These are phyloP conservation scores for Apostichopus japonicus DNA, from an alignment of 35 echinoderm and acorn worm genomes.

Conservation along the genomic window DNA sequence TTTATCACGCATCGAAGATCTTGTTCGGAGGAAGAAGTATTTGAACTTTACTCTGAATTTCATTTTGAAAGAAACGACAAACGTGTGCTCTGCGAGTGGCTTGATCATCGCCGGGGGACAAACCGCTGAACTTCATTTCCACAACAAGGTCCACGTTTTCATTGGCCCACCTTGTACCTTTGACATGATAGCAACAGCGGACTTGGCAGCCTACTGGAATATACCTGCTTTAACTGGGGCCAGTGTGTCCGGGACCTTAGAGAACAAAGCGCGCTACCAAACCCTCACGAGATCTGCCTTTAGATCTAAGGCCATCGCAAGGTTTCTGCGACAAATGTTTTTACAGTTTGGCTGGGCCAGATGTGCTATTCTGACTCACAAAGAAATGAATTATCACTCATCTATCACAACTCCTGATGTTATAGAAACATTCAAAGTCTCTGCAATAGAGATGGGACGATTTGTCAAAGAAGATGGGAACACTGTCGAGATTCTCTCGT, in stretches of 20 bases:
- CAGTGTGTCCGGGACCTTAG: neutral
- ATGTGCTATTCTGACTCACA: neutral
- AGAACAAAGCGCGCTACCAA: slow-evolving; percentile 39
- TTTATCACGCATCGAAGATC: neutral
- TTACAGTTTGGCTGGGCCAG: neutral
- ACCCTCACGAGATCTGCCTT: slow-evolving; percentile 68
- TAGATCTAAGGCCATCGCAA: slow-evolving; percentile 22
- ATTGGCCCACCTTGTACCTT: neutral
- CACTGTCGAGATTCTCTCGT: no score
- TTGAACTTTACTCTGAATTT: neutral
- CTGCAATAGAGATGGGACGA: no score
- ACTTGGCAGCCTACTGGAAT: slow-evolving; percentile 14
- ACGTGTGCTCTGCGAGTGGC: neutral
- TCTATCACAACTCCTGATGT: neutral
- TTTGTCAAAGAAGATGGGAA: no score
- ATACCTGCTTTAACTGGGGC: neutral
- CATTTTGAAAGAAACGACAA: neutral
- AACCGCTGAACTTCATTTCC: neutral
- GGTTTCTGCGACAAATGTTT: slow-evolving; percentile 29
- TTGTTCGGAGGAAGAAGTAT: neutral
- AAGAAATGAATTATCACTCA: neutral
- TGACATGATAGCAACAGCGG: neutral
- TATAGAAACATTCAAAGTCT: neutral
- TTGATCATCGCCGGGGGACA: neutral
- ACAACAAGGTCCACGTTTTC: neutral